phyloP scores from a whole-genome alignment of 2,797 vertebrate genomes.

The Percopsis omiscomaycus region DNA sequence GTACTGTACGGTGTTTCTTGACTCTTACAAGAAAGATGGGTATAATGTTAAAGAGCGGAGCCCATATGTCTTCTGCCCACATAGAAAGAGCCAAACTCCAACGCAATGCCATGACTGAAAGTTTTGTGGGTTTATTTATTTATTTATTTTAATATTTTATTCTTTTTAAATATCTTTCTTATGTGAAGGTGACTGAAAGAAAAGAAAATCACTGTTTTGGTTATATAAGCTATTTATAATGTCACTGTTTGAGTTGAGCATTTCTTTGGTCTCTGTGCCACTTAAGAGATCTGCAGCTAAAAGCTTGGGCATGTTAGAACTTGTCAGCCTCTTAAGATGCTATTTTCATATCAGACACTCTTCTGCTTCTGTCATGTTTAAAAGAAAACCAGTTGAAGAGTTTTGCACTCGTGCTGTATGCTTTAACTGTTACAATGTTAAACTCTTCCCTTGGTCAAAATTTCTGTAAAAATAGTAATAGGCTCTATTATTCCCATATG shows the following conservation, averaged over 20 bases:
- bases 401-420: neutral
- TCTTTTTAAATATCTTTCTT: conserved; percentile 22
- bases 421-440: neutral
- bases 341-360: conserved; percentile 7
- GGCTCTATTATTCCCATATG: no score
- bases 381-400: neutral
- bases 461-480: no score
- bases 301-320: conserved; percentile 1
- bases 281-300: conserved; percentile 32
- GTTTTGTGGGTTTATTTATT: conserved; percentile 2
- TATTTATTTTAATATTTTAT: neutral
- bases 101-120: conserved; percentile 11
- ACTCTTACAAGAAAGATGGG: conserved; percentile 46
- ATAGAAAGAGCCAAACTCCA: conserved; percentile 28
- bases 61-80: conserved; percentile 36
- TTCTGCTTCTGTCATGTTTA: conserved; percentile 10
- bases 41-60: conserved; percentile 30
- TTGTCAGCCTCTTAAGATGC: neutral
- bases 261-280: conserved; percentile 26
- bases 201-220: conserved; percentile 11
- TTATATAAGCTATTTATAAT: conserved; percentile 10
- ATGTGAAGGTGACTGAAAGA: conserved; percentile 13
- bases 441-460: no score
- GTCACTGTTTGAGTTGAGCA: conserved; percentile 27
- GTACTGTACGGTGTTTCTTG: conserved; percentile 42